Conservation (phyloP, 2,113 vertebrate species). For the Hassar affinis region DNA sequence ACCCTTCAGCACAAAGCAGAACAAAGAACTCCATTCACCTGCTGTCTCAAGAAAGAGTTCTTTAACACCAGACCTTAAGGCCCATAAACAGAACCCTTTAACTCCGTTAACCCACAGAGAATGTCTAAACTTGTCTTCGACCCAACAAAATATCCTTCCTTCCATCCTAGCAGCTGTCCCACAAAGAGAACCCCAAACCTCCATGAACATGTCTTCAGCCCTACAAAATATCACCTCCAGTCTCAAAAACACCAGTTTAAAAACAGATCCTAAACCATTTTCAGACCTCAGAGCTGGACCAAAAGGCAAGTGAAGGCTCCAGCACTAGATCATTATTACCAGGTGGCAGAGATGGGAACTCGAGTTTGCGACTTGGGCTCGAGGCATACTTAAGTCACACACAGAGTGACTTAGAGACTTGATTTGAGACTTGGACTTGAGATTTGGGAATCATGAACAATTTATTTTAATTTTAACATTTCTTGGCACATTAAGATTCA, state of each 20-base stretch:
- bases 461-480: too few relatives aligned
- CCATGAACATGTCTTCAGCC: background rate
- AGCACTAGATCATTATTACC: too few relatives aligned
- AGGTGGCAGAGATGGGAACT: too few relatives aligned
- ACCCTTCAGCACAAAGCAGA: background rate
- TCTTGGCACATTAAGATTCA: too few relatives aligned
- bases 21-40: background rate
- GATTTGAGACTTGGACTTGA: too few relatives aligned
- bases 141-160: background rate
- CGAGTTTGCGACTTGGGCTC: too few relatives aligned
- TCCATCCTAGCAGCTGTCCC: too few relatives aligned
- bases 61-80: background rate
- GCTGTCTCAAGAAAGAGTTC: background rate
- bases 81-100: background rate
- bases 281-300: background rate
- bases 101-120: background rate
- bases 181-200: background rate
- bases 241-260: too few relatives aligned
- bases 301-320: background rate
- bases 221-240: background rate
- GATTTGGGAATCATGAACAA: too few relatives aligned
- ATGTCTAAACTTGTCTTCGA: background rate
- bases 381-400: too few relatives aligned
- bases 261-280: background rate
- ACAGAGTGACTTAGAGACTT: too few relatives aligned